Evolutionary conservation across 2,888 invertebrate genomes (phyloP).

Genomic region (Geotrupes spiniger): DNA sequence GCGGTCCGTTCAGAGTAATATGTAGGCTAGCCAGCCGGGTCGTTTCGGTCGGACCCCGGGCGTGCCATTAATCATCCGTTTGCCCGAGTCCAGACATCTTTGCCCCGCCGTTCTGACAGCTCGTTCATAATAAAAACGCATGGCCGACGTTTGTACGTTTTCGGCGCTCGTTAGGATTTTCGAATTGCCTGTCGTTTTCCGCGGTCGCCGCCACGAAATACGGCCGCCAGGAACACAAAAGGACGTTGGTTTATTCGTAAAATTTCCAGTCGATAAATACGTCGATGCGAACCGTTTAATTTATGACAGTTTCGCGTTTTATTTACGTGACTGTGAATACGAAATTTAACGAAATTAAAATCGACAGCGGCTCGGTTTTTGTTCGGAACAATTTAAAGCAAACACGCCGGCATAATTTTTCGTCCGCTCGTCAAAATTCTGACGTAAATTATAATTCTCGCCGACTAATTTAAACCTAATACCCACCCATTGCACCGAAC

Average conservation of each 20-base stretch:
- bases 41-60: constrained; percentile 38
- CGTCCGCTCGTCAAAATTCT: no score
- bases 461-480: constrained; percentile 8
- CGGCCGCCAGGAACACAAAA: no score
- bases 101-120: constrained; percentile 46
- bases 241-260: no score
- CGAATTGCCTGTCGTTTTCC: background rate
- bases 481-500: background rate
- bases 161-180: constrained; percentile 8
- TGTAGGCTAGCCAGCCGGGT: constrained; percentile 41
- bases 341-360: no score
- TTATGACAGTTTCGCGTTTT: no score
- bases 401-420: no score
- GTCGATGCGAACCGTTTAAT: no score
- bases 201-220: no score
- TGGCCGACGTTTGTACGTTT: constrained; percentile 25
- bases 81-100: constrained; percentile 44
- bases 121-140: constrained; percentile 47
- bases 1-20: constrained; percentile 35
- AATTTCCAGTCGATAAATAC: no score
- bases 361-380: no score
- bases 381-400: no score
- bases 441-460: constrained; percentile 3
- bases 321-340: no score
- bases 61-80: constrained; percentile 42